Base-by-base conservation (phyloP, 2,888 invertebrate genomes). In the Limenitis camilla region DNA sequence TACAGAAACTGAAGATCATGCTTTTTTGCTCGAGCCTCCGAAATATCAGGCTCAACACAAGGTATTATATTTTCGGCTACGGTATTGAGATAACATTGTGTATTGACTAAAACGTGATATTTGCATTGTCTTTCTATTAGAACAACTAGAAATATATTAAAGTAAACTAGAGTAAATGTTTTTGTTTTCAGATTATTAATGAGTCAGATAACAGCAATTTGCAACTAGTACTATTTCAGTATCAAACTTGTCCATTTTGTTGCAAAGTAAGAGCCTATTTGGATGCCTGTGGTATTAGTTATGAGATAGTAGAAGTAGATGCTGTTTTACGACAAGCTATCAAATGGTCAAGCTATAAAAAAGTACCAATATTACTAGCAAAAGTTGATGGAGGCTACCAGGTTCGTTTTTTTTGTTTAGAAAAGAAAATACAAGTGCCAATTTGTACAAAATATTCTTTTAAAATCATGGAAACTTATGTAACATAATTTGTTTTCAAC, bases 181-280 rank as follows among this genome's bases (percentile, higher is more conserved):
- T 9, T 30, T 8, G 2, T 38, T 47, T 88, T 52, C 68, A 94
- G 91, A 83, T 94, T 49, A 64, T 89, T 8, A 92, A 90, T 70
- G 89, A 92, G 0, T 81, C 88, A 4, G 94, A 95, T 69, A 81
- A 71, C 5, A 83, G 79, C 47, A 92, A 92, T 29, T 81, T 97
- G 52, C 92, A 96, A 63, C 80, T 99, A 41, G 93, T 95, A 0
- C 86, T 99, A 11, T 99, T 95, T 73, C 99, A 99, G 87, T 99
- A 97, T 74, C 95, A 97, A 68, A 97, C 97, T 0, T 99, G 99
- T 71, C 99, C 99, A 0, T 99, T 98, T 78, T 98, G 98, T 80
- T 98, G 97, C 73, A 99, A 98, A 89, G 94, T 94, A 11, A 89
- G 98, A 54, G 93, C 96, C 0, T 95, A 94, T 75, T 87, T 99